Conservation (phyloP, 1,140 invertebrate genomes). For the Drosophila insularis region DNA sequence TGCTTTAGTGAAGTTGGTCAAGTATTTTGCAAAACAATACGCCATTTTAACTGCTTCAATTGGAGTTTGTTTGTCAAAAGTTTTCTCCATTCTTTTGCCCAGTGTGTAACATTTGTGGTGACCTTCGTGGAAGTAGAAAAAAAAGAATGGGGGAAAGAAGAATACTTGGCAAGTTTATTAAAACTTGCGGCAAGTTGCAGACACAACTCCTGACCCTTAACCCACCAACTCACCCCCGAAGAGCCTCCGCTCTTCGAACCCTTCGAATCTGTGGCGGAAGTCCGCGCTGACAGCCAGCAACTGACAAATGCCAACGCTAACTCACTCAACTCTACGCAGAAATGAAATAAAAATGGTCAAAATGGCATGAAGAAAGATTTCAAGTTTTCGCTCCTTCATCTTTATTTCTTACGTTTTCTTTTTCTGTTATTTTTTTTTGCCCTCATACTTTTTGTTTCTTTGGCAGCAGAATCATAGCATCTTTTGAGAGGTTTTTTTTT, state of each 20-base stretch:
- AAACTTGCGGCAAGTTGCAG: constrained; percentile 67
- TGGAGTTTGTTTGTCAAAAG: constrained; percentile 61
- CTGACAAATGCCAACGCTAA: constrained; percentile 77
- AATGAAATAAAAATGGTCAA: constrained; percentile 62
- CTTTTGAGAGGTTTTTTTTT: constrained; percentile 71
- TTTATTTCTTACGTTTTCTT: constrained; percentile 16
- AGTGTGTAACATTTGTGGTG: constrained; percentile 48
- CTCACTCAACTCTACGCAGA: constrained; percentile 68
- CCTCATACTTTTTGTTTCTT: constrained; percentile 29
- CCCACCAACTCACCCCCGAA: background rate
- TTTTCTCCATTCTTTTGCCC: constrained; percentile 29
- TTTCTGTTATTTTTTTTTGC: constrained; percentile 18
- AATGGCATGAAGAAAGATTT: constrained; percentile 55
- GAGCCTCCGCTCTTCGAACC: background rate
- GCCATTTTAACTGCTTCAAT: constrained; percentile 72
- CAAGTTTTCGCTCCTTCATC: constrained; percentile 37
- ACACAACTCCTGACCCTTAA: constrained; percentile 30
- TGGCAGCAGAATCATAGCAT: constrained; percentile 35
- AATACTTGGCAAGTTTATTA: constrained; percentile 74
- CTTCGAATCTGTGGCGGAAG: constrained; percentile 44
- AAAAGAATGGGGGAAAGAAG: constrained; percentile 31
- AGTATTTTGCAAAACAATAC: constrained; percentile 73
- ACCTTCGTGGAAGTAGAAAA: constrained; percentile 16
- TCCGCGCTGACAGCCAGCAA: constrained; percentile 66
- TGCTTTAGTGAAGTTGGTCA: constrained; percentile 43